Conservation (phyloP, 2,888 invertebrate species). For the Megastigmus dorsalis region DNA sequence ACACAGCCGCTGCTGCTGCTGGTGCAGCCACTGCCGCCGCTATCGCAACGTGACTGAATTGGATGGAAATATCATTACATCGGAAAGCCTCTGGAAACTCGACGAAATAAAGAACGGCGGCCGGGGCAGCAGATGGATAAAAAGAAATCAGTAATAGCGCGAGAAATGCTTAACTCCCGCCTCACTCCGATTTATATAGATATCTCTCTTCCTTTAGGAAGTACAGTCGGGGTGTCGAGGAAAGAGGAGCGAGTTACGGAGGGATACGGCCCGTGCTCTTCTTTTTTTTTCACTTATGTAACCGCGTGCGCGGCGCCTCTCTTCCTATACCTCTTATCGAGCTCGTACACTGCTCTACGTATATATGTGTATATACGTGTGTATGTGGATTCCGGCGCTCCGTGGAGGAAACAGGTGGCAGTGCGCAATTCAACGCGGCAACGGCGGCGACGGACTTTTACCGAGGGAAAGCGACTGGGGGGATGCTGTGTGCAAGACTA, state of each 20-base stretch:
- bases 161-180: no score
- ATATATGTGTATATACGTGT: no score
- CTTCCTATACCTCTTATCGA: no score
- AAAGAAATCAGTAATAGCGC: constrained; percentile 19
- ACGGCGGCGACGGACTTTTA: not conserved
- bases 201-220: constrained; percentile 22
- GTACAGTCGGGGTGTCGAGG: not conserved
- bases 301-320: constrained; percentile 30
- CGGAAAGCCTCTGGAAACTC: constrained; percentile 64
- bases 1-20: no score
- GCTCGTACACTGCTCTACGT: no score
- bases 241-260: no score
- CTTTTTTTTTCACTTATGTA: constrained; percentile 33
- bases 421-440: constrained; percentile 12
- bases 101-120: constrained; percentile 55
- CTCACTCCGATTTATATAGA: not conserved
- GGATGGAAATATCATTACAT: constrained; percentile 72
- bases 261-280: not conserved
- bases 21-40: no score
- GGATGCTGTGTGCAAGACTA: no score
- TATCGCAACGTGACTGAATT: constrained; percentile 55
- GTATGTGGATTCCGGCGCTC: constrained; percentile 41
- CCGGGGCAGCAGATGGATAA: constrained; percentile 26
- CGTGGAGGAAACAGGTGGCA: constrained; percentile 47
- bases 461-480: no score